Percentiles rank a stretch among this genome's conserved stretches.
These are phyloP conservation scores for Caenorhabditis virilis DNA, from an alignment of 2,888 invertebrate species.

Conservation along the genomic window DNA sequence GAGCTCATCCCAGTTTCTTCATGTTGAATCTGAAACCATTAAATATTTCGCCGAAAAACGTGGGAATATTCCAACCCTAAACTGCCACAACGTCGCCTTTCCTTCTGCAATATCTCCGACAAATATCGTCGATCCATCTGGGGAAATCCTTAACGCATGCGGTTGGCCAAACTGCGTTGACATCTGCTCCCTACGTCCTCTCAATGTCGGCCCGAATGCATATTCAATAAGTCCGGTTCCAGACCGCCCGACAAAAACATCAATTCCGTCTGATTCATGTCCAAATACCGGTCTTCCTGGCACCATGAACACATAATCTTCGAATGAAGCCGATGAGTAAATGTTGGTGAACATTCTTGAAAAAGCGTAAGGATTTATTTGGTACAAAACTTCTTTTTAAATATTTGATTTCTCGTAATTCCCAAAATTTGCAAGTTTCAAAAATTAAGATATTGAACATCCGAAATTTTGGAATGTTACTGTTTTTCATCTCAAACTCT, in stretches of 20 bases:
- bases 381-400: constrained; percentile 3
- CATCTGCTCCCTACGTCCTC: constrained; percentile 14
- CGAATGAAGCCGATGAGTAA: constrained; percentile 42
- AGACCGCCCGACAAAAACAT: constrained; percentile 42
- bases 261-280: constrained; percentile 31
- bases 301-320: constrained; percentile 53
- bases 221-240: constrained; percentile 52
- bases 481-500: no score
- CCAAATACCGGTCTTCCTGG: constrained; percentile 42
- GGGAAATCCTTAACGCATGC: constrained; percentile 77
- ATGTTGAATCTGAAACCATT: constrained; percentile 36
- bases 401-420: constrained; percentile 1
- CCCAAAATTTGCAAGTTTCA: background rate
- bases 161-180: constrained; percentile 75
- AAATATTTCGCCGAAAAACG: background rate
- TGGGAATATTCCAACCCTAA: constrained; percentile 43
- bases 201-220: constrained; percentile 37
- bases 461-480: no score
- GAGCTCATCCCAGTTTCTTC: constrained; percentile 16
- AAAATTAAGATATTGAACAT: no score
- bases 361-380: background rate
- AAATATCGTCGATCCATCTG: constrained; percentile 77
- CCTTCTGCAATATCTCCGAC: constrained; percentile 80
- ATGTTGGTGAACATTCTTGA: constrained; percentile 51
- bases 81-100: constrained; percentile 70